A percentile compares a stretch with the other conserved stretches of the same genome.
These are phyloP conservation scores for Forbesichthys papilliferus DNA, from an alignment of 2,113 vertebrate species.

Conservation along the genomic window DNA sequence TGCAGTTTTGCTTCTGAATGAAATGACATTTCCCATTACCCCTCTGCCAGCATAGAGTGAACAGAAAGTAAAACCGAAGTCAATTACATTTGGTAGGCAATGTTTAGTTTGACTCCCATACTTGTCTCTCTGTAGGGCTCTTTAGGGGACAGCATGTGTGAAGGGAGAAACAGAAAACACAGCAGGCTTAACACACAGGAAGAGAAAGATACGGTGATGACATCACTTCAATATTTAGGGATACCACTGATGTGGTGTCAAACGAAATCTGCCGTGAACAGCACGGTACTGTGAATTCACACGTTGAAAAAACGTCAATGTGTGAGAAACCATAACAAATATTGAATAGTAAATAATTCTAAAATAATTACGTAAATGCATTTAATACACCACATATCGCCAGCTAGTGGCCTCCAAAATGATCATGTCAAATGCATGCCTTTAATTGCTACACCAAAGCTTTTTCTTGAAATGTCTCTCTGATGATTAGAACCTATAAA, in stretches of 20 bases:
- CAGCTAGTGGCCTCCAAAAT: too few relatives aligned
- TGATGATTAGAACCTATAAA: not conserved
- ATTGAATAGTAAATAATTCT: too few relatives aligned
- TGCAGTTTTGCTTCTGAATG: slow-evolving; percentile 39
- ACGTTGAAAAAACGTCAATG: too few relatives aligned
- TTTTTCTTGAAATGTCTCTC: too few relatives aligned
- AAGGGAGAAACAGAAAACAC: slow-evolving; percentile 90
- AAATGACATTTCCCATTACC: slow-evolving; percentile 44
- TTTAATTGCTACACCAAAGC: too few relatives aligned
- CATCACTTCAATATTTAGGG: slow-evolving; percentile 10
- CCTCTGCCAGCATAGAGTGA: slow-evolving; percentile 74
- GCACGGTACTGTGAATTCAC: too few relatives aligned
- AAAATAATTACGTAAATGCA: too few relatives aligned
- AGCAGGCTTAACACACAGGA: slow-evolving; percentile 94
- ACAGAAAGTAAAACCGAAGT: slow-evolving; percentile 93
- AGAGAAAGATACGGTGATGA: slow-evolving; percentile 80
- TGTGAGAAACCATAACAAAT: too few relatives aligned
- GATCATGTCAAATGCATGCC: too few relatives aligned
- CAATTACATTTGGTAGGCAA: slow-evolving; percentile 99
- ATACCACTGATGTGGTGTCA: slow-evolving; percentile 10
- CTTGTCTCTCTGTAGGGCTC: slow-evolving; percentile 99
- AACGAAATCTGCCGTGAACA: too few relatives aligned
- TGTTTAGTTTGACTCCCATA: slow-evolving; percentile 99
- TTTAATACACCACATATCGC: too few relatives aligned
- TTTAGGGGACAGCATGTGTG: slow-evolving; percentile 99